Evolutionary conservation across 2,797 vertebrate genomes (phyloP).

Genomic region (Pygocentrus nattereri): DNA sequence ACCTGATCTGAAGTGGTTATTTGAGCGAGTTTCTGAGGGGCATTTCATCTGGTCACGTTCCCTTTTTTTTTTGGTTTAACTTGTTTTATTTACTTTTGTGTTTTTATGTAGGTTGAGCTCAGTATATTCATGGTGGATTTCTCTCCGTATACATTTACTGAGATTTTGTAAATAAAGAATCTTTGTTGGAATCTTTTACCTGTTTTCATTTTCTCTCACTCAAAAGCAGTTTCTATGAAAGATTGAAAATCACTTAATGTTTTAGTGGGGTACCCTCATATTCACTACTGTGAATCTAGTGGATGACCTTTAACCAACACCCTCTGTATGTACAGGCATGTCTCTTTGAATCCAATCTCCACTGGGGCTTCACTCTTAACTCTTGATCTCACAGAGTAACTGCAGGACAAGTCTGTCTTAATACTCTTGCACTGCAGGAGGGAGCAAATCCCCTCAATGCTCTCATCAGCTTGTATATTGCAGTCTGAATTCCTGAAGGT

Average conservation of each 20-base stretch:
- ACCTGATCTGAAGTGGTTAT: conserved; percentile 71
- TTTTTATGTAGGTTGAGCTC: conserved; percentile 32
- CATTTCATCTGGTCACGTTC: conserved; percentile 1
- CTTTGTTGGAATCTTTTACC: conserved; percentile 32
- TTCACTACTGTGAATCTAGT: background rate
- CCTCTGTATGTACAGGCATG: background rate
- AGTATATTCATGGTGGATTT: conserved; percentile 11
- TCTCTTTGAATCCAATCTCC: background rate
- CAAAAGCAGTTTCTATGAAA: background rate
- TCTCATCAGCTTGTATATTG: background rate
- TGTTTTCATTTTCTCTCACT: background rate
- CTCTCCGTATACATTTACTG: conserved; percentile 16
- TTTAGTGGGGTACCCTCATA: too few relatives aligned
- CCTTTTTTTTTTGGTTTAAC: conserved; percentile 7
- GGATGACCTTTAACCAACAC: background rate
- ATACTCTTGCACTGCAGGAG: conserved; percentile 6
- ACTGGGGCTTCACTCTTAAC: background rate
- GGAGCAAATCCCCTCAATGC: background rate
- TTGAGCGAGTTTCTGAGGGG: background rate
- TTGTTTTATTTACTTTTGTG: conserved; percentile 41
- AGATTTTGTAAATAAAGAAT: conserved; percentile 79
- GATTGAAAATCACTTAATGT: background rate
- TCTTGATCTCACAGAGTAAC: background rate
- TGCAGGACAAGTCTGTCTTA: background rate
- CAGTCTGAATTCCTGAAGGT: background rate